Percentiles rank a stretch among this genome's conserved stretches.
Conservation (phyloP, 2,113 vertebrate species). For the Cebus imitator region DNA sequence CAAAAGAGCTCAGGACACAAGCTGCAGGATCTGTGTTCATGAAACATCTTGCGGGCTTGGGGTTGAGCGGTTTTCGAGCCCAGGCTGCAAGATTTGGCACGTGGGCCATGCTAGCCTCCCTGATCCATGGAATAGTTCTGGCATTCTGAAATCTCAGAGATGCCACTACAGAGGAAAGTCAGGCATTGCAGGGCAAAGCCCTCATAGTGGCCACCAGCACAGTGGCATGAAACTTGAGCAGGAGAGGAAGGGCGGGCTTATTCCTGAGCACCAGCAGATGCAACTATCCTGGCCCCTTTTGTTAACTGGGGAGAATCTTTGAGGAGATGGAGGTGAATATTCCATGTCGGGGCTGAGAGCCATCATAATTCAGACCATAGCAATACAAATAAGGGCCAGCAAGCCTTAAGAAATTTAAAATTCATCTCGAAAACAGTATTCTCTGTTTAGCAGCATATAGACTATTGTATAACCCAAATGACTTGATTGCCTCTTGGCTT, state of each 20-base stretch:
- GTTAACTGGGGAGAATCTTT: neutral
- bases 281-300: neutral
- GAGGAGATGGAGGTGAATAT: neutral
- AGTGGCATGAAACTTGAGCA: neutral
- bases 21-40: neutral
- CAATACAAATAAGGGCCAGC: neutral
- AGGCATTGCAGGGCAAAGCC: neutral
- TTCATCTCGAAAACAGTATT: neutral
- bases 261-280: neutral
- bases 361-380: neutral
- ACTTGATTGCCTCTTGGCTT: neutral
- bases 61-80: neutral
- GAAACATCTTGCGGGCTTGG: neutral
- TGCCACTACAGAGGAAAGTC: neutral
- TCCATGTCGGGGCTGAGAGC: neutral
- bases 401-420: neutral
- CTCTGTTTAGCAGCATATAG: neutral
- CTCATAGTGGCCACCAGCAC: neutral
- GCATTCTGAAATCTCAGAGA: neutral
- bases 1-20: neutral
- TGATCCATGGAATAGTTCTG: neutral
- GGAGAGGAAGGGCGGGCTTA: neutral
- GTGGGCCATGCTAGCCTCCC: neutral
- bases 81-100: neutral
- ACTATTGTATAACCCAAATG: neutral